Percentiles rank a stretch among this genome's conserved stretches.
Conservation (phyloP, 2,113 vertebrate species). For the Zosterops lateralis region DNA sequence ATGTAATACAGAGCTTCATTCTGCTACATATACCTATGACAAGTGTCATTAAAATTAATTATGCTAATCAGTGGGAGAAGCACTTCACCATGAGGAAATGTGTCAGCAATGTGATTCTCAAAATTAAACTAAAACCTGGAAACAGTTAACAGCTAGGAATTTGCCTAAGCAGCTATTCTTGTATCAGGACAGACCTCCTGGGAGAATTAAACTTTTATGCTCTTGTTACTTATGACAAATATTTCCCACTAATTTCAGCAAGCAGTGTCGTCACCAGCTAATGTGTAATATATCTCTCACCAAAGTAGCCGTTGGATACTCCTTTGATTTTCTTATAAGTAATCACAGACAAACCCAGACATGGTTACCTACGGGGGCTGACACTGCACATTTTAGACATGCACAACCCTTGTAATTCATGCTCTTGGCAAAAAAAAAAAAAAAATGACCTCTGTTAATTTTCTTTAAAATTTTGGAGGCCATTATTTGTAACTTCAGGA, state of each 20-base stretch:
- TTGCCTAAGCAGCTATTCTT: slow-evolving; percentile 67
- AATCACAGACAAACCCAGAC: background rate
- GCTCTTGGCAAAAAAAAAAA: background rate
- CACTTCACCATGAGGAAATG: background rate
- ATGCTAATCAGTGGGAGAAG: background rate
- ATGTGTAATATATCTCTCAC: slow-evolving; percentile 66
- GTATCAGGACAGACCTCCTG: slow-evolving; percentile 56
- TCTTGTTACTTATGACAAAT: slow-evolving; percentile 63
- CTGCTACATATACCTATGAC: background rate
- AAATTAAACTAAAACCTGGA: slow-evolving; percentile 34
- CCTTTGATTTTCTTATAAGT: slow-evolving; percentile 8
- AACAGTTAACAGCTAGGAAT: slow-evolving; percentile 70
- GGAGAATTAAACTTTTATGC: slow-evolving; percentile 65
- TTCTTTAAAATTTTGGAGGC: background rate
- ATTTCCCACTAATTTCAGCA: slow-evolving; percentile 68
- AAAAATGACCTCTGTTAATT: background rate
- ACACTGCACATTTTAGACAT: background rate
- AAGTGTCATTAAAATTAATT: slow-evolving; percentile 44
- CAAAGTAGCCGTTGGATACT: background rate
- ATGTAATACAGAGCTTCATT: background rate
- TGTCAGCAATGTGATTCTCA: background rate
- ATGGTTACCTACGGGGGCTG: background rate
- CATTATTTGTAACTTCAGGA: slow-evolving; percentile 2
- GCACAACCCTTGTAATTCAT: background rate
- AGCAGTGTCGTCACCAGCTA: slow-evolving; percentile 64